phyloP scores from a whole-genome alignment of 2,888 invertebrate genomes.

The Phaonia tiefii region DNA sequence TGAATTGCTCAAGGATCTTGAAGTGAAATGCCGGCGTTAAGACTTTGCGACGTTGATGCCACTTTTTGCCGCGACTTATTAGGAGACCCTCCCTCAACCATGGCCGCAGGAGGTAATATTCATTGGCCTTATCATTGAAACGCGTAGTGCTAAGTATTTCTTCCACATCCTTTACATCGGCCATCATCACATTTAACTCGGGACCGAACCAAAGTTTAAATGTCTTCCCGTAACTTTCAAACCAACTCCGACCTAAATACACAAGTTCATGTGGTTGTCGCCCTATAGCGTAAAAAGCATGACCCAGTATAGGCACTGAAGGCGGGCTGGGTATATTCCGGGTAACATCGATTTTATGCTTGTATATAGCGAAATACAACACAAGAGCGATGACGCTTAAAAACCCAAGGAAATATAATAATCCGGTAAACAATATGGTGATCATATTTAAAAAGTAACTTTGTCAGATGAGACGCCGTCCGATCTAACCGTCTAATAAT shows the following conservation, averaged over 20 bases:
- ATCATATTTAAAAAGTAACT: conserved; percentile 63
- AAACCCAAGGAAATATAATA: conserved; percentile 62
- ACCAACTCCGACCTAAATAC: conserved; percentile 75
- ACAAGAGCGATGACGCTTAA: conserved; percentile 62
- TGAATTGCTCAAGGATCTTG: conserved; percentile 87
- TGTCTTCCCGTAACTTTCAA: conserved; percentile 73
- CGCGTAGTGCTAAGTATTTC: conserved; percentile 75
- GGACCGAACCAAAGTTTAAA: conserved; percentile 77
- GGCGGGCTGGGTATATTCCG: conserved; percentile 77
- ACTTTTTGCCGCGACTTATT: conserved; percentile 80
- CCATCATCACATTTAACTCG: conserved; percentile 75
- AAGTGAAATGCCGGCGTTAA: conserved; percentile 91
- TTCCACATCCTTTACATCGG: conserved; percentile 75
- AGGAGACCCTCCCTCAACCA: conserved; percentile 83
- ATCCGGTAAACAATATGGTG: conserved; percentile 68
- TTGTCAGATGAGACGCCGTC: too few relatives aligned
- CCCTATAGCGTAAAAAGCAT: conserved; percentile 81
- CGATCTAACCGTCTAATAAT: not conserved
- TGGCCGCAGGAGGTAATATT: conserved; percentile 81
- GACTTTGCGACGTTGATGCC: conserved; percentile 84
- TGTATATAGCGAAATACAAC: conserved; percentile 73
- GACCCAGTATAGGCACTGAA: conserved; percentile 81
- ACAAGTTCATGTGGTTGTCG: conserved; percentile 78
- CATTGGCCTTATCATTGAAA: conserved; percentile 82
- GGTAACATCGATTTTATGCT: conserved; percentile 72